These are phyloP conservation scores for Anthophora plumipes DNA, from an alignment of 2,888 invertebrate species.

Conservation along the genomic window DNA sequence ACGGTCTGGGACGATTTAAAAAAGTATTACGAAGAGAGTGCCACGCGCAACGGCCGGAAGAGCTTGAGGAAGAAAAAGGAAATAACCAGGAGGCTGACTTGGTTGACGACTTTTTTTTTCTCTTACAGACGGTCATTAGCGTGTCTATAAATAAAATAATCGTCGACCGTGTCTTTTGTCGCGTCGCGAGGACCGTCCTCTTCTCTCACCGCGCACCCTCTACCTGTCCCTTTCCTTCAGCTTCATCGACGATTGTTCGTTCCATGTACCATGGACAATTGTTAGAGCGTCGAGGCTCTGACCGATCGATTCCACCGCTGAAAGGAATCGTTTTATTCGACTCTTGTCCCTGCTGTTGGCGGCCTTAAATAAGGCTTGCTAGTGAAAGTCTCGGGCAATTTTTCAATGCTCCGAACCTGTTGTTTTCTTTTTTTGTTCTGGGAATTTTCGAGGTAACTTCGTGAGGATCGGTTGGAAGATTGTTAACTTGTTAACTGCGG, in stretches of 20 bases:
- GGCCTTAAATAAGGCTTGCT: constrained; percentile 18
- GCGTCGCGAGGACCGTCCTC: constrained; percentile 6
- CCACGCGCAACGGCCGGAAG: constrained; percentile 54
- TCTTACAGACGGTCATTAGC: constrained; percentile 78
- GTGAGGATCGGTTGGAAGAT: too few species aligned
- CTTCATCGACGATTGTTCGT: not conserved
- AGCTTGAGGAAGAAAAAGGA: constrained; percentile 39
- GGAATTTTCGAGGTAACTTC: too few species aligned
- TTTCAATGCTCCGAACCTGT: too few species aligned
- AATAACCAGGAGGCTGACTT: constrained; percentile 74
- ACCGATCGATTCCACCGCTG: constrained; percentile 17
- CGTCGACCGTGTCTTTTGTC: constrained; percentile 72
- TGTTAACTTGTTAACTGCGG: too few species aligned
- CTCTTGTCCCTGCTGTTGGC: not conserved
- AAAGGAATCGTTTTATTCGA: constrained; percentile 3
- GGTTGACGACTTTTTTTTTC: constrained; percentile 57
- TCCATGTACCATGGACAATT: not conserved
- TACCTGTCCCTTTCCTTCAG: too few species aligned
- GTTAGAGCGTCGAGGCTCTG: not conserved
- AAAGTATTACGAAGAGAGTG: constrained; percentile 43
- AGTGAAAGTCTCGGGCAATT: not conserved
- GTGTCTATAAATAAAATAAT: constrained; percentile 81
- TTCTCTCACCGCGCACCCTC: not conserved
- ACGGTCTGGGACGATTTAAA: constrained; percentile 51
- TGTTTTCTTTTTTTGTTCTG: too few species aligned